Evolutionary conservation across 2,797 vertebrate species (phyloP).

Genomic region (Rhyacichthys aspro): DNA sequence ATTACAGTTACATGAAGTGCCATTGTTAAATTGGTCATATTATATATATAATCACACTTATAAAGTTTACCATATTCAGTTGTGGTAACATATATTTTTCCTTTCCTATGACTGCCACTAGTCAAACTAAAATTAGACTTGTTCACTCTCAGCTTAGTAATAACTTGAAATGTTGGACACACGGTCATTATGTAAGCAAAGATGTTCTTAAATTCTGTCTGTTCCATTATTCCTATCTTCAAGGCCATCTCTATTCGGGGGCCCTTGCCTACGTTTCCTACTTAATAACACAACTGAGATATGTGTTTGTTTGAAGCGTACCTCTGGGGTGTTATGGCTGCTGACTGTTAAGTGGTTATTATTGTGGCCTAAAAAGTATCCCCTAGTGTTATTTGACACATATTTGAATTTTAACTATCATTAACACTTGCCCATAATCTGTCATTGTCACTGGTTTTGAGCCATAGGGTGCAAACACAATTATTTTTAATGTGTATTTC

Average conservation of each 20-base stretch:
- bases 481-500: constrained; percentile 2
- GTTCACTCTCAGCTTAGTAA: too few species aligned
- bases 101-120: too few species aligned
- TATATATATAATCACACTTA: too few species aligned
- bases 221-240: too few species aligned
- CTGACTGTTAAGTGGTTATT: constrained; percentile 16
- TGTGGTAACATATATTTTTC: too few species aligned
- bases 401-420: constrained; percentile 6
- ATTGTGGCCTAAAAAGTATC: constrained; percentile 3
- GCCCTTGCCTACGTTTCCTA: constrained; percentile 30
- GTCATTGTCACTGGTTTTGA: background rate
- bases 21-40: too few species aligned
- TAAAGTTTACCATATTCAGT: too few species aligned
- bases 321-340: constrained; percentile 7
- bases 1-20: too few species aligned
- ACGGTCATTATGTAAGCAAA: too few species aligned
- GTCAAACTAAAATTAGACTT: too few species aligned
- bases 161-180: too few species aligned
- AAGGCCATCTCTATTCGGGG: constrained; percentile 16
- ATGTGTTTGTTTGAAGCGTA: constrained; percentile 14
- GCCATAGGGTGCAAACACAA: background rate
- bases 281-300: constrained; percentile 26
- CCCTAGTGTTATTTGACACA: constrained; percentile 6
- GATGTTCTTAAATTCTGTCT: too few species aligned
- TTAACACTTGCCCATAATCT: constrained; percentile 19